A percentile compares a stretch with the other conserved stretches of the same genome.
Conservation (phyloP, 2,797 vertebrate species). For the Semaprochilodus insignis region DNA sequence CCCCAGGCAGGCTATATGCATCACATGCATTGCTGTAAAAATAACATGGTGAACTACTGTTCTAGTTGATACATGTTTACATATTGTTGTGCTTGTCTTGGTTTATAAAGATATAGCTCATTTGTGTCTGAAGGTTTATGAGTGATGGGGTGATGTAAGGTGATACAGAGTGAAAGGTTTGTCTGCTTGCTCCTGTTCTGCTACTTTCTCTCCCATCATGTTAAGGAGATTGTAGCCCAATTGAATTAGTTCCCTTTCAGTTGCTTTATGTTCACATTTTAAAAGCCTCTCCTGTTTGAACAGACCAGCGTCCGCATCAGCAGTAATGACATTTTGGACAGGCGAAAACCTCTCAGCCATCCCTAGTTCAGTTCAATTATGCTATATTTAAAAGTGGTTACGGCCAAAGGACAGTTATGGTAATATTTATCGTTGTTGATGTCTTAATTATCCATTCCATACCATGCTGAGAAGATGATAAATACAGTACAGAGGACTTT, state of each 20-base stretch:
- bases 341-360: slow-evolving; percentile 22
- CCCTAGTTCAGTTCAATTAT: slow-evolving; percentile 33
- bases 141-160: slow-evolving; percentile 13
- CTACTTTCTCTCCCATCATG: slow-evolving; percentile 54
- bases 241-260: slow-evolving; percentile 55
- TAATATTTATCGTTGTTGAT: slow-evolving; percentile 27
- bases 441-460: slow-evolving; percentile 38
- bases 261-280: slow-evolving; percentile 52
- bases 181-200: slow-evolving; percentile 37
- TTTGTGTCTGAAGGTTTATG: background rate
- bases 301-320: slow-evolving; percentile 32
- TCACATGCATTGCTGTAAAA: slow-evolving; percentile 33
- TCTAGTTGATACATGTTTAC: background rate
- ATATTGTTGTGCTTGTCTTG: background rate
- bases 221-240: slow-evolving; percentile 43
- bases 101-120: background rate
- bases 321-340: slow-evolving; percentile 36
- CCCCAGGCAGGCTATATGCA: background rate
- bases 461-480: background rate
- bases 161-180: slow-evolving; percentile 29
- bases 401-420: slow-evolving; percentile 17
- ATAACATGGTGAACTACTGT: slow-evolving; percentile 5
- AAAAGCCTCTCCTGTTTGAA: slow-evolving; percentile 56
- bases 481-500: background rate
- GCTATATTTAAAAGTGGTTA: slow-evolving; percentile 27